Evolutionary conservation across 2,113 vertebrate species (phyloP), one percentile per base, ranked within the genome.

Genomic region (Silurus asotus): DNA sequence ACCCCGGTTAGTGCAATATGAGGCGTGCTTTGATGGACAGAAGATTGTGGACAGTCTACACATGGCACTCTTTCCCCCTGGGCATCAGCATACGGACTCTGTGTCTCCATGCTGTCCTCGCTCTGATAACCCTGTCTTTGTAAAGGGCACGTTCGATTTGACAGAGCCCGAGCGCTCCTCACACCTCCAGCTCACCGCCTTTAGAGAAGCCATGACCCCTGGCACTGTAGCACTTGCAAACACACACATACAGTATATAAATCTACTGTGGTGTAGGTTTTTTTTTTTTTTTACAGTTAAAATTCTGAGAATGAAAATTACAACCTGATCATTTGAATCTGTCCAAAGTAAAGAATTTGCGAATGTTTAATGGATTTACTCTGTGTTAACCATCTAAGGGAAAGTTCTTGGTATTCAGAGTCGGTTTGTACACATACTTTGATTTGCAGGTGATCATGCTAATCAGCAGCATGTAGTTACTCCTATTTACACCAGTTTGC

Each of bases 151-250:
- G 64, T 59, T 87, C 15, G 8, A 61, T 89, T 59, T 89, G 83
- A 87, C 83, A 89, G 79, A 84, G 65, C 78, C 85, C 83, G 85
- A 85, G 85, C n/a, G 62, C 45, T 81, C 81, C 72, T 84, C 84
- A 86, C 85, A 82, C 69, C 45, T 87, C 56, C 48, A 48, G 58
- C 77, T 84, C 70, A 58, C 51, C 8, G 77, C 53, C 81, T 84
- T 74, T 87, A 81, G 53, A 59, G 83, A 37, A 74, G 61, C 23
- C 58, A 51, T 37, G 53, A 49, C 81, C 72, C 72, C 48, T 84
- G 76, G 84, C 28, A n/a, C n/a, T 75, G 49, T 74, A 37, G 37
- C 37, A n/a, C 11, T 45, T 48, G 14, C 19, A 81, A 20, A 79
- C 55, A 59, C 25, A 37, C 4, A 37, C 53, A 78, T 0, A 72